phyloP scores from a whole-genome alignment of 2,888 invertebrate species.

The Ectemnius lituratus region DNA sequence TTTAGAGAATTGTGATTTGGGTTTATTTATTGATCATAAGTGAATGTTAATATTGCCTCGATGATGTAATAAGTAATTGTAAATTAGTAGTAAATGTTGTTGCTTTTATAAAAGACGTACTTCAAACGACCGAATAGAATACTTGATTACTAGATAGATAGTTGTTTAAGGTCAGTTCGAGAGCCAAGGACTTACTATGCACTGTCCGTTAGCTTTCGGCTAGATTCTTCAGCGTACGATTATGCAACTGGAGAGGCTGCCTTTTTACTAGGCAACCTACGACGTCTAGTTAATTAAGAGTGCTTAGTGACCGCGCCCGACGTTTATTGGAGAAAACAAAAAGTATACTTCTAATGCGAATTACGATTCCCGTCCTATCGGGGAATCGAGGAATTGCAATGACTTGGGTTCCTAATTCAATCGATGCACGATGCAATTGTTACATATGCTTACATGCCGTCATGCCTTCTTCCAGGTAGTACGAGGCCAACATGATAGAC shows the following conservation, averaged over 20 bases:
- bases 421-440: conserved; percentile 59
- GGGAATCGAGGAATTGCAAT: conserved; percentile 59
- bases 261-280: conserved; percentile 22
- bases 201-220: conserved; percentile 7
- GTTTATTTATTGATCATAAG: too few relatives aligned
- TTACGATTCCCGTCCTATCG: conserved; percentile 60
- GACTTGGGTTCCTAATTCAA: conserved; percentile 59
- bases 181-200: conserved; percentile 5
- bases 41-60: too few relatives aligned
- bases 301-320: conserved; percentile 34
- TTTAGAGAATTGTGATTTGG: too few relatives aligned
- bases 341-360: conserved; percentile 49
- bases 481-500: conserved; percentile 42
- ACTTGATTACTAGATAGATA: not conserved
- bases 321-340: conserved; percentile 53
- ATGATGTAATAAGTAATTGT: too few relatives aligned
- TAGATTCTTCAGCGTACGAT: conserved; percentile 7
- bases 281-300: conserved; percentile 36
- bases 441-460: conserved; percentile 61
- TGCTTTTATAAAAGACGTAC: too few relatives aligned
- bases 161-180: not conserved
- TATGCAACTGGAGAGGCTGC: not conserved
- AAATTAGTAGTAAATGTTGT: too few relatives aligned
- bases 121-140: too few relatives aligned
- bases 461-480: conserved; percentile 57